Percentiles rank a stretch among this genome's conserved stretches.
These are phyloP conservation scores for Heliconius aoede DNA, from an alignment of 2,888 invertebrate species.

Conservation along the genomic window DNA sequence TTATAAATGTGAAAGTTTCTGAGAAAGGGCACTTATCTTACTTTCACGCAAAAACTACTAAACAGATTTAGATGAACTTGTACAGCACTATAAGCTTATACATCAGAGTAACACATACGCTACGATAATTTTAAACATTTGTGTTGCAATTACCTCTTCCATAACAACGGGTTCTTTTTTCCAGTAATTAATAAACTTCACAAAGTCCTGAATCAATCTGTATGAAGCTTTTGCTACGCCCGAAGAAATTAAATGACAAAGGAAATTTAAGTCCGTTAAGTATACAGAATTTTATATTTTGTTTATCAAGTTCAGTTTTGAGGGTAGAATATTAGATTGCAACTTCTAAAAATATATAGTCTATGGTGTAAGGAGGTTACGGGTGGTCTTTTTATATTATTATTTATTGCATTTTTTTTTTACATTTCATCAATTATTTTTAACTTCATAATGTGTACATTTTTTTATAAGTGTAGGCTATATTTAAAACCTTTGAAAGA, in stretches of 20 bases:
- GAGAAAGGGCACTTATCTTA: too few relatives aligned
- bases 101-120: too few relatives aligned
- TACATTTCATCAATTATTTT: not conserved
- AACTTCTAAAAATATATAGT: not conserved
- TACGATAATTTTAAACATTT: not conserved
- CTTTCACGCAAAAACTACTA: too few relatives aligned
- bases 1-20: too few relatives aligned
- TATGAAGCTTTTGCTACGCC: constrained; percentile 18
- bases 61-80: too few relatives aligned
- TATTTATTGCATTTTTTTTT: not conserved
- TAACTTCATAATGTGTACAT: not conserved
- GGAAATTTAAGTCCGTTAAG: constrained; percentile 20
- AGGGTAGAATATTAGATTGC: constrained; percentile 13
- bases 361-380: not conserved
- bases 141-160: not conserved
- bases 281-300: constrained; percentile 22
- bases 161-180: constrained; percentile 13
- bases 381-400: not conserved
- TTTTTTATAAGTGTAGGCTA: too few relatives aligned
- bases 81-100: too few relatives aligned
- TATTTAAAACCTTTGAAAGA: too few relatives aligned
- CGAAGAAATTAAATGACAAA: constrained; percentile 27
- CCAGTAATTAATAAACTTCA: constrained; percentile 20
- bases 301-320: constrained; percentile 14
- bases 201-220: constrained; percentile 20